phyloP scores from a whole-genome alignment of 1,140 invertebrate species.

The Mactra quadrangularis region DNA sequence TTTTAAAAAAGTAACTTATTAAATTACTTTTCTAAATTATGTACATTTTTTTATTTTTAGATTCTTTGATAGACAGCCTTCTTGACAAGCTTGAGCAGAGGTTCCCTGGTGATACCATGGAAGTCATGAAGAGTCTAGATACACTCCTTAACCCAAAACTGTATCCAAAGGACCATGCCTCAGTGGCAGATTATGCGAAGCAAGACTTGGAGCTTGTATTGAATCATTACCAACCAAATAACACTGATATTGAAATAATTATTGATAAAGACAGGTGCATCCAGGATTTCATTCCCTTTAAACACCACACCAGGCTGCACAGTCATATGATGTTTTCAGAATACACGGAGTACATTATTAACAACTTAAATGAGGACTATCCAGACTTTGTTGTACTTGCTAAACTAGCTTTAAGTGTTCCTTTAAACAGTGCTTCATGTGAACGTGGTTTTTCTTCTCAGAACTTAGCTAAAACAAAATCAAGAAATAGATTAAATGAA shows the following conservation, averaged over 20 bases:
- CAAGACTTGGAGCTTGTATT: background rate
- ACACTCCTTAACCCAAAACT: too few species aligned
- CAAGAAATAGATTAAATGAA: background rate
- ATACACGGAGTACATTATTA: too few species aligned
- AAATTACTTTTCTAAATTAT: too few species aligned
- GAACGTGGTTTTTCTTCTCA: background rate
- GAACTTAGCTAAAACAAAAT: background rate
- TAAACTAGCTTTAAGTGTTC: background rate
- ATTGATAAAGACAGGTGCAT: background rate
- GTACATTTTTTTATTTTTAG: too few species aligned
- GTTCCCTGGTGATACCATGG: too few species aligned
- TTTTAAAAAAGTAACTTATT: too few species aligned
- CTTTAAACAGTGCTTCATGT: background rate
- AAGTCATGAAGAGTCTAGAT: too few species aligned
- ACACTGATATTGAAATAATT: background rate
- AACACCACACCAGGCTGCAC: background rate
- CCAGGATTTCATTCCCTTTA: background rate
- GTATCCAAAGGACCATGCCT: background rate
- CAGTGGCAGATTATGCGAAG: background rate
- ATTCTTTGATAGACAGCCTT: too few species aligned
- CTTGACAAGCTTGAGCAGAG: too few species aligned
- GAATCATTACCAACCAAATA: background rate
- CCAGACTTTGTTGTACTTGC: too few species aligned
- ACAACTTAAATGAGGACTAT: too few species aligned
- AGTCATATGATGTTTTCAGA: too few species aligned